Conservation (phyloP, 2,888 invertebrate genomes). For the Thysanoteuthis rhombus region DNA sequence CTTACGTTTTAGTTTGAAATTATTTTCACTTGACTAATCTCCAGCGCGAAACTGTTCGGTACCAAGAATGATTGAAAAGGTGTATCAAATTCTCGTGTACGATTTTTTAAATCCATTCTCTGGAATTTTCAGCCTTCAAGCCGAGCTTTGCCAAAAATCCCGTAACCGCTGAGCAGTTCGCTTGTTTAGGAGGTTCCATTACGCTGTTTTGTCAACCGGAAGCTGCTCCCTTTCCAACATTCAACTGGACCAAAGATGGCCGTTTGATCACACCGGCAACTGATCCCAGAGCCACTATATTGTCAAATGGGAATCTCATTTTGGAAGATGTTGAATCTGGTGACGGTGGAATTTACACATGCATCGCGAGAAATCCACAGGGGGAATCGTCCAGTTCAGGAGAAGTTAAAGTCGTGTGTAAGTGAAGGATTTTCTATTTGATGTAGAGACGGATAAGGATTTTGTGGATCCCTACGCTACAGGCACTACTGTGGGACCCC, state of each 20-base stretch:
- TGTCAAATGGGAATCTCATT: conserved; percentile 72
- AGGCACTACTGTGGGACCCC: no score
- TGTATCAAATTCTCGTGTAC: background rate
- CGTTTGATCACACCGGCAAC: conserved; percentile 40
- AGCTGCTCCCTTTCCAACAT: conserved; percentile 78
- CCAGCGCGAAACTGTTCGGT: background rate
- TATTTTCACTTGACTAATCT: background rate
- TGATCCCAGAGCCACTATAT: conserved; percentile 71
- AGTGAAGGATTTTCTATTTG: no score
- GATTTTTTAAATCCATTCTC: background rate
- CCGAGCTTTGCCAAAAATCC: conserved; percentile 92
- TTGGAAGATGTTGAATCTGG: conserved; percentile 78
- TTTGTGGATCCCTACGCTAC: no score
- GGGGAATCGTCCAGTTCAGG: conserved; percentile 52
- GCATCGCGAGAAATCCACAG: conserved; percentile 74
- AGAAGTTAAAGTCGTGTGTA: conserved; percentile 50
- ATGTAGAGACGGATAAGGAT: no score
- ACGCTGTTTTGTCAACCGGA: conserved; percentile 92
- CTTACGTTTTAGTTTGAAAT: no score
- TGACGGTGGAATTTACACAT: conserved; percentile 87
- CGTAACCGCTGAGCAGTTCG: conserved; percentile 88
- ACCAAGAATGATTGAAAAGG: background rate
- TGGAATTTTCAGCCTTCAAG: conserved; percentile 69
- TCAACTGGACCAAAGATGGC: conserved; percentile 47
- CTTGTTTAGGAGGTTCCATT: conserved; percentile 89